Conservation (phyloP, 2,888 invertebrate species). For the Melitaea athalia region DNA sequence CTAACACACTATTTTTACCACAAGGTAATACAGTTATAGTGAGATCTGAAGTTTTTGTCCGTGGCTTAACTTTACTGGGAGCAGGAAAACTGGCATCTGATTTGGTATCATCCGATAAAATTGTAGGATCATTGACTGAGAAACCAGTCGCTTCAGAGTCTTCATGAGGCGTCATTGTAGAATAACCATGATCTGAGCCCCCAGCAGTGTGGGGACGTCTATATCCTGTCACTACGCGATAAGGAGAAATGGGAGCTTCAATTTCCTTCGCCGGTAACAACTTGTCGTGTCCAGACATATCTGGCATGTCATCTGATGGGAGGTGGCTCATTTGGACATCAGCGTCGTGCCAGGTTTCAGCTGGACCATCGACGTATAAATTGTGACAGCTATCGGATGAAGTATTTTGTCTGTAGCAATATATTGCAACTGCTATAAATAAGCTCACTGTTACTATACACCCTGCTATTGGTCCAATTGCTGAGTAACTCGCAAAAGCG, state of each 20-base stretch:
- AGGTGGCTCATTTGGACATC: conserved; percentile 88
- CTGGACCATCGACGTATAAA: conserved; percentile 76
- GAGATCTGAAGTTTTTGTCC: conserved; percentile 67
- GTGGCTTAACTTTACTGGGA: conserved; percentile 73
- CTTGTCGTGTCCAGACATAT: conserved; percentile 85
- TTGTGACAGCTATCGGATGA: conserved; percentile 77
- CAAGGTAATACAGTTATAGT: conserved; percentile 78
- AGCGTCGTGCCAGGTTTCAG: conserved; percentile 79
- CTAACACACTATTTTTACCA: conserved; percentile 85
- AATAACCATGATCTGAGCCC: conserved; percentile 97
- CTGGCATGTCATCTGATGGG: conserved; percentile 86
- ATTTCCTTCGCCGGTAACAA: conserved; percentile 83
- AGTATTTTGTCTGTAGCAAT: conserved; percentile 90
- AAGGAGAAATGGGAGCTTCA: conserved; percentile 91
- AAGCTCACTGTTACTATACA: conserved; percentile 91
- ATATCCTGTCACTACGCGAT: conserved; percentile 92
- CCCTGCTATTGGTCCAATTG: conserved; percentile 93
- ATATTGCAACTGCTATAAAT: conserved; percentile 90
- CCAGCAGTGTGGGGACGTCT: conserved; percentile 88
- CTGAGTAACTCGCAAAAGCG: conserved; percentile 83
- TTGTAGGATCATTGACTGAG: conserved; percentile 85
- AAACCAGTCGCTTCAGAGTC: conserved; percentile 92
- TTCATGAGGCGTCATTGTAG: conserved; percentile 96
- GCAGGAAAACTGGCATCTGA: conserved; percentile 83
- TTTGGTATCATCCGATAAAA: conserved; percentile 78